These are phyloP conservation scores for Diadema setosum DNA, from an alignment of 35 echinoderm and acorn worm genomes.

Conservation along the genomic window DNA sequence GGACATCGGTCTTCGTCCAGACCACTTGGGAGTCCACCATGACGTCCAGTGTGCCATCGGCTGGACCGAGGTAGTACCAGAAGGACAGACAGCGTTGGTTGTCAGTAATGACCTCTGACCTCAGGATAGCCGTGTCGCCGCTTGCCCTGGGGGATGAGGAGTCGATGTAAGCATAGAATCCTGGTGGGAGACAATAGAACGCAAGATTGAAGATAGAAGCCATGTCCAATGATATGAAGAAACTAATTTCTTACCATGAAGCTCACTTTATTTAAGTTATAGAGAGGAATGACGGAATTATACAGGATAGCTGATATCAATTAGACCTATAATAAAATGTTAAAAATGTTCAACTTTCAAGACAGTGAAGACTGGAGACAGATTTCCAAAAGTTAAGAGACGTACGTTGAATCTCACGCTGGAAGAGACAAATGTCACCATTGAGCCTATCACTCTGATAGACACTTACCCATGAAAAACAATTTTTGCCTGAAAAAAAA, in stretches of 20 bases:
- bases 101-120: not conserved
- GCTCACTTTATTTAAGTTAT: not conserved
- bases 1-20: conserved; percentile 28
- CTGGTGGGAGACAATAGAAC: not conserved
- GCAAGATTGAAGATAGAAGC: not conserved
- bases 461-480: too few relatives aligned
- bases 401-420: too few relatives aligned
- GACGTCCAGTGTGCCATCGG: not conserved
- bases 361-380: too few relatives aligned
- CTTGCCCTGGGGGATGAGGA: conserved; percentile 18
- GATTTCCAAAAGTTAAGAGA: too few relatives aligned
- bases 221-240: not conserved
- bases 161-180: conserved; percentile 72
- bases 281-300: not conserved
- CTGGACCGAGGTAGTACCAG: conserved; percentile 81
- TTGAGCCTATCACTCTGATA: too few relatives aligned
- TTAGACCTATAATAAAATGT: too few relatives aligned
- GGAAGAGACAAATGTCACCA: too few relatives aligned
- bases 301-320: too few relatives aligned
- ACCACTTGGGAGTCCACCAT: not conserved
- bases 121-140: conserved; percentile 26
- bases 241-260: not conserved
- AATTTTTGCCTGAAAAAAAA: too few relatives aligned
- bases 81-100: conserved; percentile 58
- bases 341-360: too few relatives aligned